phyloP scores from a whole-genome alignment of 37 sponge, comb jelly and placozoan genomes.

The Mnemiopsis leidyi region DNA sequence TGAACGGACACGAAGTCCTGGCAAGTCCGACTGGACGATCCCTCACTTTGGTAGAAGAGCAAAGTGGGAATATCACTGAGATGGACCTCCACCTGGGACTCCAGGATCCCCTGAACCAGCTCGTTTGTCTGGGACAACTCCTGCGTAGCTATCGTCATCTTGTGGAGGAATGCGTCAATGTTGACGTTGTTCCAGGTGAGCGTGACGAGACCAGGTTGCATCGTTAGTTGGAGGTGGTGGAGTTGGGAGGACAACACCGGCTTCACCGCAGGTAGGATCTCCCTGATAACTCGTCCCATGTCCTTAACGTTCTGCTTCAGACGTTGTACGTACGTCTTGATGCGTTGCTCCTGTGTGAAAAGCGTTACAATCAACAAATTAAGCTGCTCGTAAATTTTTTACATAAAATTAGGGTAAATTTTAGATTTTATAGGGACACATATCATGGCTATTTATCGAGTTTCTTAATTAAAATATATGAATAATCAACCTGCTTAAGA shows the following conservation, averaged over 20 bases:
- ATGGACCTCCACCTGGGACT: conserved; percentile 51
- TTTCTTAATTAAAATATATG: too few species aligned
- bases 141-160: conserved; percentile 22
- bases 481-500: conserved; percentile 76
- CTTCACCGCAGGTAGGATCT: conserved; percentile 64
- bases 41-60: conserved; percentile 46
- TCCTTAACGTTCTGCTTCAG: conserved; percentile 72
- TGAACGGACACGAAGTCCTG: background rate
- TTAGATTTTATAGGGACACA: background rate
- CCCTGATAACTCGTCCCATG: background rate
- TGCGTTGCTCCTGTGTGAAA: conserved; percentile 69
- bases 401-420: background rate
- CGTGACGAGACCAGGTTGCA: conserved; percentile 84
- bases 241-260: conserved; percentile 68
- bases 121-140: conserved; percentile 40
- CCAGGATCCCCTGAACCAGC: conserved; percentile 39
- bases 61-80: background rate
- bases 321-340: conserved; percentile 80
- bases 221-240: conserved; percentile 43
- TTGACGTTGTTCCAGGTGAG: conserved; percentile 90
- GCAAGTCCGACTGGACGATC: background rate
- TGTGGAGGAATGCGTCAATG: conserved; percentile 89
- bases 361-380: too few species aligned
- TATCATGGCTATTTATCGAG: too few species aligned
- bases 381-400: background rate